phyloP scores from a whole-genome alignment of 2,113 vertebrate species.

The Xenopus tropicalis region UCB_Xtro_10.0 CM004447.2:27463001-27463500 shows the following conservation, averaged over 20 bases:
- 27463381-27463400: too few relatives aligned
- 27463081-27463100: slow-evolving; percentile 4
- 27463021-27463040: too few relatives aligned
- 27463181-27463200: slow-evolving; percentile 42
- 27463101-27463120: slow-evolving; percentile 18
- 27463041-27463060: too few relatives aligned
- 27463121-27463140: not conserved
- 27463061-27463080: not conserved
- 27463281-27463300: slow-evolving; percentile 11
- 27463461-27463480: too few relatives aligned
- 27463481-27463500: too few relatives aligned
- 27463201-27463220: slow-evolving; percentile 34
- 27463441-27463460: too few relatives aligned
- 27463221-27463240: slow-evolving; percentile 31
- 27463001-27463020: too few relatives aligned
- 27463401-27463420: too few relatives aligned
- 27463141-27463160: slow-evolving; percentile 19
- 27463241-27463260: slow-evolving; percentile 30
- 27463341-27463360: too few relatives aligned
- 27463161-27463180: slow-evolving; percentile 20
- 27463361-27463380: too few relatives aligned
- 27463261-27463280: slow-evolving; percentile 30
- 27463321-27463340: not conserved
- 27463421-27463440: too few relatives aligned
- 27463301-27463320: slow-evolving; percentile 13